Conservation (phyloP, 2,797 vertebrate species). For the Spea hammondii region DNA sequence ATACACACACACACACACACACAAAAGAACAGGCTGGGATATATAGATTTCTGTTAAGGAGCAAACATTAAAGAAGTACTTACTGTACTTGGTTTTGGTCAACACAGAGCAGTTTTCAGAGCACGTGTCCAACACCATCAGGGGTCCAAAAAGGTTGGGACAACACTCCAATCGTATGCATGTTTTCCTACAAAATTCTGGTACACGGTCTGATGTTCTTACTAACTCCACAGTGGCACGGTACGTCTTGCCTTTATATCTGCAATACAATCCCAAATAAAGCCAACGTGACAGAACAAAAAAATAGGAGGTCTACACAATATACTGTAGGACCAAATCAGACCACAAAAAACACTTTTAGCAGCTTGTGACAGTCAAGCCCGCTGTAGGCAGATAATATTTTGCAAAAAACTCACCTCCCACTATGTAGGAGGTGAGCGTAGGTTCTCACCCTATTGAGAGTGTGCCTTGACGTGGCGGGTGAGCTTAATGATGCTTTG, state of each 20-base stretch:
- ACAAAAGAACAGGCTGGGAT: too few species aligned
- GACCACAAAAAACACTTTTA: too few species aligned
- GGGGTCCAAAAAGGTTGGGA: conserved; percentile 93
- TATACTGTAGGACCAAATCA: too few species aligned
- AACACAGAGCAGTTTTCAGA: conserved; percentile 98
- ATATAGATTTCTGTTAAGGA: background rate
- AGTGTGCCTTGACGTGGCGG: too few species aligned
- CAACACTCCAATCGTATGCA: conserved; percentile 97
- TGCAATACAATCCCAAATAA: conserved; percentile 54
- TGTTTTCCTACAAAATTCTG: conserved; percentile 95
- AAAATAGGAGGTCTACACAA: too few species aligned
- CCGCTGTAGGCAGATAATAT: too few species aligned
- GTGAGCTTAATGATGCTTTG: too few species aligned
- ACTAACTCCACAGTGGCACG: conserved; percentile 95
- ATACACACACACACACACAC: too few species aligned
- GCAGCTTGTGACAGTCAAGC: background rate
- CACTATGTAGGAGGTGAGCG: too few species aligned
- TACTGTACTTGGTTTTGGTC: conserved; percentile 99
- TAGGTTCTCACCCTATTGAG: too few species aligned
- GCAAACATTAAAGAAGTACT: background rate
- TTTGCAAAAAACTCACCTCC: too few species aligned
- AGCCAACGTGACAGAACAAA: background rate
- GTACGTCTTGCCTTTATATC: conserved; percentile 98
- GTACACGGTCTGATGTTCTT: conserved; percentile 89
- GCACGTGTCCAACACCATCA: conserved; percentile 93